A percentile compares a stretch with the other conserved stretches of the same genome.
These are phyloP conservation scores for Coremacera marginata DNA, from an alignment of 2,888 invertebrate genomes.

Conservation along the genomic window DNA sequence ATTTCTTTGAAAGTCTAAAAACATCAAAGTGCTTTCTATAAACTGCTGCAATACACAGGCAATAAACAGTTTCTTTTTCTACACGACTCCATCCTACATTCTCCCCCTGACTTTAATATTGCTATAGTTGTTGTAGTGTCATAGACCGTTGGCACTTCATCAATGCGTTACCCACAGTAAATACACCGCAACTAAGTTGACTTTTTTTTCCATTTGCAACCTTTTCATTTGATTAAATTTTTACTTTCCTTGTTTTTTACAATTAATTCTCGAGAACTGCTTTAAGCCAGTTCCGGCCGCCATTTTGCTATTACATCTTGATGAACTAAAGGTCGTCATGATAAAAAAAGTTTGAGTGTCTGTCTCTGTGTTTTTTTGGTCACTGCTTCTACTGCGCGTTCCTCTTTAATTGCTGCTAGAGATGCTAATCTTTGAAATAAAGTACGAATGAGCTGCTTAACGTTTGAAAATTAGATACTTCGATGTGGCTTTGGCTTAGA, in stretches of 20 bases:
- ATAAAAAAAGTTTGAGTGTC: constrained; percentile 14
- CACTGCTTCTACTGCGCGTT: neutral
- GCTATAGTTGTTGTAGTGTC: no score
- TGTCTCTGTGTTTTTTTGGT: neutral
- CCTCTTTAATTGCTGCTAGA: constrained; percentile 29
- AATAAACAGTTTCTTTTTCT: no score
- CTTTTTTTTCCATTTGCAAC: neutral
- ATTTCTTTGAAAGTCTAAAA: no score
- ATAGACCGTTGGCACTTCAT: constrained; percentile 18
- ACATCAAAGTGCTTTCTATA: no score
- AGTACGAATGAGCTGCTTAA: constrained; percentile 36
- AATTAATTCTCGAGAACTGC: constrained; percentile 22
- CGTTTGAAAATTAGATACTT: constrained; percentile 23
- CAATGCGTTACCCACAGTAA: constrained; percentile 6
- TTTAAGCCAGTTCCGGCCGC: neutral
- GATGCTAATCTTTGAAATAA: constrained; percentile 35
- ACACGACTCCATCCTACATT: no score
- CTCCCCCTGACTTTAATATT: no score
- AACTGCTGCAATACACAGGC: no score
- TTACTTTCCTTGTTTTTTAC: constrained; percentile 14
- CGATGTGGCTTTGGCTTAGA: constrained; percentile 27
- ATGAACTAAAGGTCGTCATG: constrained; percentile 25
- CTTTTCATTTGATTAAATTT: constrained; percentile 24
- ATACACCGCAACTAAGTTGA: constrained; percentile 13
- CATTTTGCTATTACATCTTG: constrained; percentile 14